Conservation (phyloP, 2,797 vertebrate species). For the Buceros bicornis region DNA sequence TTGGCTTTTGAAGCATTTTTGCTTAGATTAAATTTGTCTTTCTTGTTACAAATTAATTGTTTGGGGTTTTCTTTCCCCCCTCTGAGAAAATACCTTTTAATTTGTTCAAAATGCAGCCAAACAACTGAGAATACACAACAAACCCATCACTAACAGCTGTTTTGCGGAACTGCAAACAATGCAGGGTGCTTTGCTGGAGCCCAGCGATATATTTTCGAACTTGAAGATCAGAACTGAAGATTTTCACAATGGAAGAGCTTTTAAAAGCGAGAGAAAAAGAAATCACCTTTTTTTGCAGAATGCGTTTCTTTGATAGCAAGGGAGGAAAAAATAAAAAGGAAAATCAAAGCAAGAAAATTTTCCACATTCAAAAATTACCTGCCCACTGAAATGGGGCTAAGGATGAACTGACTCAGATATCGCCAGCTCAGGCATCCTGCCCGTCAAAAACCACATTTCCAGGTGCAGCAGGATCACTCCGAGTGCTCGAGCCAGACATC, state of each 20-base stretch:
- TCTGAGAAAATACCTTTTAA: neutral
- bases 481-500: neutral
- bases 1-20: neutral
- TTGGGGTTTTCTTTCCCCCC: neutral
- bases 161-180: neutral
- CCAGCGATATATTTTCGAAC: neutral
- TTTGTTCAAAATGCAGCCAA: constrained; percentile 8
- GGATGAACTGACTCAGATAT: neutral
- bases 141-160: neutral
- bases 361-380: neutral
- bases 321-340: neutral
- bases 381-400: neutral
- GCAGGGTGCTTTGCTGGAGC: neutral
- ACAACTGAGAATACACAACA: neutral
- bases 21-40: neutral
- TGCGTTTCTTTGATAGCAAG: neutral
- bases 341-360: neutral
- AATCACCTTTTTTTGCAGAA: neutral
- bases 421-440: neutral
- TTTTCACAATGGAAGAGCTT: neutral
- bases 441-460: neutral
- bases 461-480: neutral
- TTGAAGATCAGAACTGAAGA: neutral
- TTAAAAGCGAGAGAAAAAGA: neutral
- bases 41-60: neutral